Evolutionary conservation across 2,797 vertebrate species (phyloP), one percentile per base, ranked within the genome.

Genomic region (Sternarchorhynchus goeldii): DNA sequence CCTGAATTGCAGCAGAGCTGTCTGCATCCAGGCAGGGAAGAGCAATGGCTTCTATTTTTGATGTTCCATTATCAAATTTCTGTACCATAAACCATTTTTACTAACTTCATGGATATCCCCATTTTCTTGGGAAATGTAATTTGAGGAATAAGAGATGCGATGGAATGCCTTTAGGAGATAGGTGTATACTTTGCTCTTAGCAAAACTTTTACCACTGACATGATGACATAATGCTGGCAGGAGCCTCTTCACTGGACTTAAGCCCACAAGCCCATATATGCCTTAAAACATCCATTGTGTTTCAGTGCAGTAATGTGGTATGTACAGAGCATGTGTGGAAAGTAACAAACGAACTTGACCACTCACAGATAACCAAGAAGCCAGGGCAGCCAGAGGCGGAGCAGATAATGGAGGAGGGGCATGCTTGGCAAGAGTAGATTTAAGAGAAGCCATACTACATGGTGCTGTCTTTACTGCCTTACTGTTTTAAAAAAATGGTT

Each of bases 91-190:
- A 73, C 34, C 59, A 25, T 80, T 80, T 59, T 55, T 62, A 12
- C 72, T 71, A 41, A 64, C 65, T 81, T 79, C 71, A 76, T 73
- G 45, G 45, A 69, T 55, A 58, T 76, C 79, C 10, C 58, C 75
- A 65, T 36, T 79, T 78, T 70, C 75, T 75, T 64, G 56, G 56
- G 76, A 84, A 82, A 82, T 76, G 81, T 29, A 82, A 82, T 85
- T 85, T 59, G 66, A 59, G 81, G 64, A 36, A 68, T 73, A 85
- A 81, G 41, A 71, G 80, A 79, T 71, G 70, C 70, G 73, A 62
- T 55, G 72, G 72, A 79, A 79, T 65, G 32, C 73, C 60, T 85
- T 83, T 81, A 67, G 68, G 73, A 70, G 36, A n/a, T 65, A 79
- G 68, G 32, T 53, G 66, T 65, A 59, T 69, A 60, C 59, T 55